Base-by-base conservation (phyloP, 2,113 vertebrate genomes). In the Athene cunicularia region DNA sequence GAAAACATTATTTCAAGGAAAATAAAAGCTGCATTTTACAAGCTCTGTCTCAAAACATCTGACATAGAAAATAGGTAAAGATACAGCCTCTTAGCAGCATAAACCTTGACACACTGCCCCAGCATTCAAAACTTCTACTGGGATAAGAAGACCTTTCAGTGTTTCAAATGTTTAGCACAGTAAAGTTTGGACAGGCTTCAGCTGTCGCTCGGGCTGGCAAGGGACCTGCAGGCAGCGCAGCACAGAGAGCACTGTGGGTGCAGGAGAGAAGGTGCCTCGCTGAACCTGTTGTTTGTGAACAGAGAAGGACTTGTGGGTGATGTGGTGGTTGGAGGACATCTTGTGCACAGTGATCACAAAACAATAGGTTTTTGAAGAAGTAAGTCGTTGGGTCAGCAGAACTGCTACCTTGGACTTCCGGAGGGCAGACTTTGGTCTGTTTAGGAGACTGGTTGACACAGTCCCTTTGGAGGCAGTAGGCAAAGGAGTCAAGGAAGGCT, bases 211-310 rank as follows among this genome's bases (percentile, higher is more conserved):
- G 5, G 39, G 41, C 19, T 86, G 80, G 19, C 14, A 56, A 12
- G 20, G 19, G 45, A 88, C 15, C 9, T n/a, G 12, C 26, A 5
- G 55, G 23, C 41, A 67, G 39, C 33, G 32, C 24, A 16, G 37
- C 8, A 3, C 27, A 59, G n/a, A 37, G 43, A 35, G 37, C 32
- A 56, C 9, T 0, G 1, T 15, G 0, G 1, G 41, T 28, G 32
- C 30, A 28, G 32, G 30, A 4, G 2, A 30, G 30, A 76, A 86
- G 62, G 43, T 3, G 2, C 50, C 45, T 22, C 6, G 1, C 32
- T 37, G 27, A 33, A 26, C n/a, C 22, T 50, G 15, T 45, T 45
- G 22, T 23, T 66, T 16, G 8, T 14, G 8, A 66, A 55, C 19
- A 49, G 17, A 59, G 80, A 39, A 32, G 13, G 55, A 45, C 14